Evolutionary conservation across 2,113 vertebrate genomes (phyloP).

Genomic region (Indicator maculatus): DNA sequence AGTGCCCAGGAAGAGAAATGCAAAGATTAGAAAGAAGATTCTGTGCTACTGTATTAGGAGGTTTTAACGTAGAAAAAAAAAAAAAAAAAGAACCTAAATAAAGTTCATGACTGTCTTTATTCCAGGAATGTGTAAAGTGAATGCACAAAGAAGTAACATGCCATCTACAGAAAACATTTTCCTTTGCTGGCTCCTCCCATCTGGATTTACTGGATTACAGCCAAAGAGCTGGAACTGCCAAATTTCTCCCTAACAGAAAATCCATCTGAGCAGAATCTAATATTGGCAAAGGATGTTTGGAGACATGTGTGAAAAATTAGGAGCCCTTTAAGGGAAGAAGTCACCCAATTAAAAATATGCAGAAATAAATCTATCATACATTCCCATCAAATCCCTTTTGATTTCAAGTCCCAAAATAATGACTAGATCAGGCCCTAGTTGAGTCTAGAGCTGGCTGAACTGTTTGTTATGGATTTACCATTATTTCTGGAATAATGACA

Average conservation of each 20-base stretch:
- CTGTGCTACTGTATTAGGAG: neutral
- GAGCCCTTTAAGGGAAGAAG: slow-evolving; percentile 47
- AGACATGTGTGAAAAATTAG: slow-evolving; percentile 69
- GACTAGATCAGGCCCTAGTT: slow-evolving; percentile 21
- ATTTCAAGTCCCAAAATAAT: slow-evolving; percentile 58
- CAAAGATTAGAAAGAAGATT: neutral
- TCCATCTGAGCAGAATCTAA: slow-evolving; percentile 64
- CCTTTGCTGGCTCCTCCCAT: slow-evolving; percentile 40
- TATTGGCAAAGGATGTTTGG: slow-evolving; percentile 51
- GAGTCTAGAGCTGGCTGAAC: slow-evolving; percentile 10
- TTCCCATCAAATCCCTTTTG: slow-evolving; percentile 54
- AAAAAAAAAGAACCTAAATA: neutral
- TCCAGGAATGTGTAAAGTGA: neutral
- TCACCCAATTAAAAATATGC: slow-evolving; percentile 54
- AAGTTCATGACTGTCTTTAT: neutral
- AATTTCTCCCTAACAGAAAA: slow-evolving; percentile 53
- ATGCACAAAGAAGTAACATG: neutral
- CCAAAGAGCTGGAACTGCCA: slow-evolving; percentile 48
- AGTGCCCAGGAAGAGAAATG: neutral
- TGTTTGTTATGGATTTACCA: slow-evolving; percentile 41
- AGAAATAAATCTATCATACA: slow-evolving; percentile 51
- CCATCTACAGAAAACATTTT: neutral
- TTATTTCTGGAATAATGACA: neutral
- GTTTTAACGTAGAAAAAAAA: neutral
- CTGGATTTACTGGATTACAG: slow-evolving; percentile 33